Percentiles rank a stretch among this genome's conserved stretches.
phyloP scores from a whole-genome alignment of 1,140 invertebrate genomes.

The Eufriesea mexicana region DNA sequence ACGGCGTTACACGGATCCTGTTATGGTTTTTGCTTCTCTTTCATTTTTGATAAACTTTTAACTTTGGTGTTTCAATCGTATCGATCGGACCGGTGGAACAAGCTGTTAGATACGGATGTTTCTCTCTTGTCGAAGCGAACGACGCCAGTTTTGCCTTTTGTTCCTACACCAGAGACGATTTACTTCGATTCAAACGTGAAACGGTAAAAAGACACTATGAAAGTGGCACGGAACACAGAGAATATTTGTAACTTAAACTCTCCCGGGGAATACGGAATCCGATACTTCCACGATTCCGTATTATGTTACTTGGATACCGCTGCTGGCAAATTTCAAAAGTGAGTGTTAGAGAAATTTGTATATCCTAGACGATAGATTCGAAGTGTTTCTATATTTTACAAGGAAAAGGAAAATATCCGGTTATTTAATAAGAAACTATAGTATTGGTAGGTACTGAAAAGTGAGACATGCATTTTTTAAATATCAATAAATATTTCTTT shows the following conservation, averaged over 20 bases:
- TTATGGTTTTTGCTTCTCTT: not conserved
- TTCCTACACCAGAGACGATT: constrained; percentile 27
- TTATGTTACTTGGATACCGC: constrained; percentile 17
- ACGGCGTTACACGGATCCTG: not conserved
- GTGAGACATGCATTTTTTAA: too few species aligned
- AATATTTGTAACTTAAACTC: constrained; percentile 54
- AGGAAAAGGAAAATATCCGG: not conserved
- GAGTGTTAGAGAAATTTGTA: constrained; percentile 25
- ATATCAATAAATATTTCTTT: too few species aligned
- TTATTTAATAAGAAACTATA: not conserved
- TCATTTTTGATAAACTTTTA: constrained; percentile 16
- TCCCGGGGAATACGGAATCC: constrained; percentile 26
- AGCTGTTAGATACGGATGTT: too few species aligned
- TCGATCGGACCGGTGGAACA: not conserved
- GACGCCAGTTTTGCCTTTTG: constrained; percentile 9
- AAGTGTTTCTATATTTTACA: constrained; percentile 1
- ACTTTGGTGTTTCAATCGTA: not conserved
- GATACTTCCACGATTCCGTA: constrained; percentile 32
- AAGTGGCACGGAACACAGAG: constrained; percentile 14
- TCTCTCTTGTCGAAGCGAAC: not conserved
- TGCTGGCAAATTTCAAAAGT: constrained; percentile 12
- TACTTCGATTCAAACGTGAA: constrained; percentile 25
- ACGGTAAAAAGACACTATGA: constrained; percentile 25
- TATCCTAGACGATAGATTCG: constrained; percentile 1
- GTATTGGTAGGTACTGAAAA: too few species aligned